These are phyloP conservation scores for Pan paniscus DNA, from an alignment of 2,113 vertebrate species.

Conservation along the genomic window DNA sequence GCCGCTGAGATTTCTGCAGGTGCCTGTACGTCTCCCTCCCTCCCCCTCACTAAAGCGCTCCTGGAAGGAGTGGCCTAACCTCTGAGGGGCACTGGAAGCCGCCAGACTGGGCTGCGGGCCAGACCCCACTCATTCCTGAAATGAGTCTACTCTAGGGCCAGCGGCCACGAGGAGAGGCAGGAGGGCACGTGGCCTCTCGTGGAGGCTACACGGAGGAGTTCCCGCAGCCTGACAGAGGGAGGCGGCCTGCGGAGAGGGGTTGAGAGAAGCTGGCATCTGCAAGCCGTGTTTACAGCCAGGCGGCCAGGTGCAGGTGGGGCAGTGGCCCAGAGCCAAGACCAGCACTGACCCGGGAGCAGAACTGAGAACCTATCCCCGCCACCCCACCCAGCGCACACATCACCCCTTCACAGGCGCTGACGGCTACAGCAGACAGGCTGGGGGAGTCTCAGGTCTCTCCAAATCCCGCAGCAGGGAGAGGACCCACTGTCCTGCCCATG, in stretches of 20 bases:
- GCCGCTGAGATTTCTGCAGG: background rate
- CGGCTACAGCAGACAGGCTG: background rate
- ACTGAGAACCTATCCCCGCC: too few species aligned
- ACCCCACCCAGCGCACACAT: background rate
- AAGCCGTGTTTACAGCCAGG: background rate
- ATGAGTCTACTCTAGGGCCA: conserved; percentile 76
- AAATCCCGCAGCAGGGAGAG: background rate
- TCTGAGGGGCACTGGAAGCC: conserved; percentile 79
- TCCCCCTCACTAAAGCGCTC: conserved; percentile 73
- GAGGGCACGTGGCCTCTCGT: conserved; percentile 59
- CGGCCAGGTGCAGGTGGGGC: background rate
- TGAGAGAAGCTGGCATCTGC: background rate
- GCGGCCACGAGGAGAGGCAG: conserved; percentile 80
- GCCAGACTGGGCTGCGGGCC: conserved; percentile 75
- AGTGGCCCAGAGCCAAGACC: background rate
- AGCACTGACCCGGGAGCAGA: background rate
- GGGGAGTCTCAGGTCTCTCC: background rate
- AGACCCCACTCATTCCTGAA: conserved; percentile 79
- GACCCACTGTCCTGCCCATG: background rate
- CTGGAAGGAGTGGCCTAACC: conserved; percentile 73
- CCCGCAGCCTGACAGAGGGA: background rate
- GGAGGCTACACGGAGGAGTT: conserved; percentile 32
- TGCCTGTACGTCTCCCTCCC: conserved; percentile 40
- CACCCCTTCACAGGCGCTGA: background rate
- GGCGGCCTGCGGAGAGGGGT: too few species aligned